Percentiles rank a stretch among this genome's conserved stretches.
These are phyloP conservation scores for Sinopyrophorus schimmeli DNA, from an alignment of 2,888 invertebrate genomes.

Conservation along the genomic window DNA sequence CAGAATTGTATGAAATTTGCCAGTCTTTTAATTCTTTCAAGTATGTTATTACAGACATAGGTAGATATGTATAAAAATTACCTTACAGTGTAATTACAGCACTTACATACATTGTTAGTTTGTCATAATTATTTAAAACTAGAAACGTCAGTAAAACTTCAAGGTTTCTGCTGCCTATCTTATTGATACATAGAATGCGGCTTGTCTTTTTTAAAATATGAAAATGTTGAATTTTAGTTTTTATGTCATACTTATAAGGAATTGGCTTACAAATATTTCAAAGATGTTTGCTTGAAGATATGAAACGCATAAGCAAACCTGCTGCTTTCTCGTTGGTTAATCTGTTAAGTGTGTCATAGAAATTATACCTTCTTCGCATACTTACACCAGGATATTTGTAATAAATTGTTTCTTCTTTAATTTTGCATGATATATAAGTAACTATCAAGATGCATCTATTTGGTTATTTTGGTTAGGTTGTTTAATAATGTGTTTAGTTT, in stretches of 20 bases:
- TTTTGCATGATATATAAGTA: too few relatives aligned
- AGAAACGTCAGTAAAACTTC: conserved; percentile 8
- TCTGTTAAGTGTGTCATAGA: conserved; percentile 16
- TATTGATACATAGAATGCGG: too few relatives aligned
- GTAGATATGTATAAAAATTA: neutral
- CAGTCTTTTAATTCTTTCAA: neutral
- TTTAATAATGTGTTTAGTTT: too few relatives aligned
- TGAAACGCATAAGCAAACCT: conserved; percentile 8
- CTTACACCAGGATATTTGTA: neutral
- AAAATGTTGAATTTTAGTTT: neutral
- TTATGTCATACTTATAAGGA: too few relatives aligned
- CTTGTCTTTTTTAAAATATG: too few relatives aligned
- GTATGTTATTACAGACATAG: neutral
- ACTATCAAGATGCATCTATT: too few relatives aligned
- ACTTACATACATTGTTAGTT: conserved; percentile 7
- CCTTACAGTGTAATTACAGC: neutral
- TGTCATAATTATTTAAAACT: conserved; percentile 21
- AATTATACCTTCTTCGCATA: conserved; percentile 6
- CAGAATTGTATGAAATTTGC: too few relatives aligned
- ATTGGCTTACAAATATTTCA: neutral
- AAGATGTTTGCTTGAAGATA: too few relatives aligned
- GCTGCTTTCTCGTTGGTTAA: conserved; percentile 15
- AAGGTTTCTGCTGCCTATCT: conserved; percentile 12
- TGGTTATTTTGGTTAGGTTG: too few relatives aligned
- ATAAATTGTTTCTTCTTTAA: neutral